These are phyloP conservation scores for Struthio camelus DNA, from an alignment of 2,113 vertebrate genomes.

Conservation along the genomic window DNA sequence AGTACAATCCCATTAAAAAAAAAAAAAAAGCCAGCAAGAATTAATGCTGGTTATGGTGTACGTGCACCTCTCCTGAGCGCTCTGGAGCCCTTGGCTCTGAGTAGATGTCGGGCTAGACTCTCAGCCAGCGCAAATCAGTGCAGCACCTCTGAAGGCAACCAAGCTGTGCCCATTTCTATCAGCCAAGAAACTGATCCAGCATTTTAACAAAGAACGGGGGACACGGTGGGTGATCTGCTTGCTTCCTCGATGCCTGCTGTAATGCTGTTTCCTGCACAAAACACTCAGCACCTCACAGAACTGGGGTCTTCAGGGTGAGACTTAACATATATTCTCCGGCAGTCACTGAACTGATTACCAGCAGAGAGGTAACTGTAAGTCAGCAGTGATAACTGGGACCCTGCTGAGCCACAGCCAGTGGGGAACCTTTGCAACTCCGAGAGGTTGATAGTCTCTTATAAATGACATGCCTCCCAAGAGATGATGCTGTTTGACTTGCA, in stretches of 20 bases:
- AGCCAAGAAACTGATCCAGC: neutral
- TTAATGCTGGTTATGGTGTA: neutral
- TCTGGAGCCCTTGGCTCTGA: neutral
- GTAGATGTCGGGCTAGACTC: neutral
- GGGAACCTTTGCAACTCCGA: conserved; percentile 7
- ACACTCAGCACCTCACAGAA: neutral
- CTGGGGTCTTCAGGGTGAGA: neutral
- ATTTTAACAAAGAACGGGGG: neutral
- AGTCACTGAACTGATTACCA: neutral
- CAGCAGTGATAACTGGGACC: conserved; percentile 12
- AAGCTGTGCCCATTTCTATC: accelerated
- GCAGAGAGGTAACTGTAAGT: conserved; percentile 40
- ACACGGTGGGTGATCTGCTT: neutral
- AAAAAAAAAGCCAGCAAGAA: neutral
- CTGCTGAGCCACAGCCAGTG: neutral
- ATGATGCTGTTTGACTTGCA: neutral
- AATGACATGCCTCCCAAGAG: neutral
- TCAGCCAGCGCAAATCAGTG: accelerated
- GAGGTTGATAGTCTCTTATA: neutral
- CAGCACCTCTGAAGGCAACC: neutral
- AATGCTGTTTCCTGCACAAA: neutral
- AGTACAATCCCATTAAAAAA: neutral
- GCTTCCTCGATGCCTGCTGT: neutral
- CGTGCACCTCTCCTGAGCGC: neutral
- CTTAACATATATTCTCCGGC: neutral